Conservation (phyloP, 1,140 invertebrate species). For the Cyrtorhinus lividipennis region DNA sequence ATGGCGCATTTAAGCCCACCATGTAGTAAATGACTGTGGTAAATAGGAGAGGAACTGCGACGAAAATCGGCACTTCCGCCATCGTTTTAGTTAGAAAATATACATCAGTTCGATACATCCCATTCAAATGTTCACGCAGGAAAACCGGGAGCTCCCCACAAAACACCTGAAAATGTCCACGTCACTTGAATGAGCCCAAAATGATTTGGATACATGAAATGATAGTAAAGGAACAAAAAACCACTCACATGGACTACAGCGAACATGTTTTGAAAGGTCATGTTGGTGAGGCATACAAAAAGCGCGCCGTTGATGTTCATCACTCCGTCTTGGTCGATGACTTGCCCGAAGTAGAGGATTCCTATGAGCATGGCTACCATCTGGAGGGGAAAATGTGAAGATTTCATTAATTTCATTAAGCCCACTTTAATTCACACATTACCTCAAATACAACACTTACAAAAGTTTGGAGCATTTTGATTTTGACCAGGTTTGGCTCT, state of each 20-base stretch:
- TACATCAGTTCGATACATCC: conserved; percentile 82
- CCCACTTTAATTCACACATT: not conserved
- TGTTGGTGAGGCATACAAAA: conserved; percentile 82
- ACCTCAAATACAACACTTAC: conserved; percentile 39
- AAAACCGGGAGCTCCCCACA: conserved; percentile 84
- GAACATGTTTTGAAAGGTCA: conserved; percentile 86
- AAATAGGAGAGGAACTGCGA: conserved; percentile 70
- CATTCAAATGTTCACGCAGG: conserved; percentile 75
- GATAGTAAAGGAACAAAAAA: no score
- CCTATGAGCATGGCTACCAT: conserved; percentile 75
- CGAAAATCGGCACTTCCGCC: conserved; percentile 69
- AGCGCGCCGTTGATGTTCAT: conserved; percentile 94
- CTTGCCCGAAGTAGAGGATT: conserved; percentile 75
- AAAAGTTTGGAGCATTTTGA: conserved; percentile 72
- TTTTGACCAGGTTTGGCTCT: conserved; percentile 78
- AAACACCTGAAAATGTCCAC: conserved; percentile 55
- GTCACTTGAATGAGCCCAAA: conserved; percentile 7
- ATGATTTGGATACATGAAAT: no score
- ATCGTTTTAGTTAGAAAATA: conserved; percentile 88
- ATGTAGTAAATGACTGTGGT: conserved; percentile 73
- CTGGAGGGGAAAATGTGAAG: conserved; percentile 41
- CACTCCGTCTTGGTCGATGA: conserved; percentile 69
- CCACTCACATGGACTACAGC: conserved; percentile 71
- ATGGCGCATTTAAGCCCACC: conserved; percentile 61
- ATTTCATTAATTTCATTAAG: no score